Evolutionary conservation across 1,140 invertebrate genomes (phyloP).

Genomic region (Atta texana): DNA sequence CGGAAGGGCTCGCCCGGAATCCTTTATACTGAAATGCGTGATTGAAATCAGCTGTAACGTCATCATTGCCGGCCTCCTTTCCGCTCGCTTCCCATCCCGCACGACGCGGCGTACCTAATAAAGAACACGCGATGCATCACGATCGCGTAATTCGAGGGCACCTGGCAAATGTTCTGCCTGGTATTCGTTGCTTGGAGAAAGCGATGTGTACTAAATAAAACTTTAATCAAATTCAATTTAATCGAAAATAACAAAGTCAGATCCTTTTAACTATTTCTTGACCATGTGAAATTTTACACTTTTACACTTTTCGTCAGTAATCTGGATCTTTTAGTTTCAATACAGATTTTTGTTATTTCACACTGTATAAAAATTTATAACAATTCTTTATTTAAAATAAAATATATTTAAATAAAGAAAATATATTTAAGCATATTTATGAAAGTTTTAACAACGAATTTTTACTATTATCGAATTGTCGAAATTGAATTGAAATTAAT

Average conservation of each 20-base stretch:
- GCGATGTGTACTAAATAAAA: background rate
- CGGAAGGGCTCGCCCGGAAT: constrained; percentile 47
- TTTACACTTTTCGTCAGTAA: no score
- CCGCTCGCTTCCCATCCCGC: background rate
- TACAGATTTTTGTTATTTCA: no score
- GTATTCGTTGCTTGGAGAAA: constrained; percentile 15
- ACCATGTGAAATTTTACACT: no score
- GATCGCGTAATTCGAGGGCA: constrained; percentile 52
- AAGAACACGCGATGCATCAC: constrained; percentile 42
- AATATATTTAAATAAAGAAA: no score
- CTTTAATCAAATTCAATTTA: background rate
- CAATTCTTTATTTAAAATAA: no score
- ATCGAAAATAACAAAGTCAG: background rate
- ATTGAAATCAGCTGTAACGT: constrained; percentile 68
- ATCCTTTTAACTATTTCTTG: background rate
- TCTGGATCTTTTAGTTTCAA: no score
- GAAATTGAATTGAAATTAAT: no score
- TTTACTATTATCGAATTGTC: no score
- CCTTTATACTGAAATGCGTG: constrained; percentile 51
- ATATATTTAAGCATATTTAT: no score
- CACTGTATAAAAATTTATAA: no score
- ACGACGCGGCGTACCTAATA: constrained; percentile 27
- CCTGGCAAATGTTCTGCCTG: background rate
- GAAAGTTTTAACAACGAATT: no score
- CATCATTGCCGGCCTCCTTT: constrained; percentile 39